These are phyloP conservation scores for Coecobrya sp. DNA, from an alignment of 2,888 invertebrate species.

Conservation along the genomic window DNA sequence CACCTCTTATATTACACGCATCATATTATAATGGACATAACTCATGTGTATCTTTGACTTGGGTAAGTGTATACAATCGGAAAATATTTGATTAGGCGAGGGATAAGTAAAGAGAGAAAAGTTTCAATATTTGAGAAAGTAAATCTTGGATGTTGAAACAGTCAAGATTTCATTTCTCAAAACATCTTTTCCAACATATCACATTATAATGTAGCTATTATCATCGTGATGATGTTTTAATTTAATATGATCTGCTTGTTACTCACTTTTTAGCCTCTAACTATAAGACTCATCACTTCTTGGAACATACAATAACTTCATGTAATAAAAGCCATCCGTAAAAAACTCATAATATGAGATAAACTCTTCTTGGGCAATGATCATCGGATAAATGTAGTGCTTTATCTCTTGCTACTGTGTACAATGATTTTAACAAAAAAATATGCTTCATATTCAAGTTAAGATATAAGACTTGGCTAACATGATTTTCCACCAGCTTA, in stretches of 20 bases:
- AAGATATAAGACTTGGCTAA: too few relatives aligned
- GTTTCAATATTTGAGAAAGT: constrained; percentile 79
- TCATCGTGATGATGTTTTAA: constrained; percentile 28
- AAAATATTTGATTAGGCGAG: constrained; percentile 80
- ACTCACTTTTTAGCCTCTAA: constrained; percentile 21
- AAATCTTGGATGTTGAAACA: constrained; percentile 79
- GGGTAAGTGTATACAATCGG: constrained; percentile 33
- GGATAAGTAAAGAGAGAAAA: constrained; percentile 67
- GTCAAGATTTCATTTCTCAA: constrained; percentile 78
- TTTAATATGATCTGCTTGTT: constrained; percentile 50
- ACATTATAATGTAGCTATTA: constrained; percentile 27
- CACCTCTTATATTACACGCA: too few relatives aligned
- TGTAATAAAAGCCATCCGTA: neutral
- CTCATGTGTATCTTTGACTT: neutral
- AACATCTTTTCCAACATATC: constrained; percentile 57
- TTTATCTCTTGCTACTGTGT: too few relatives aligned
- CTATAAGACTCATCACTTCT: constrained; percentile 5
- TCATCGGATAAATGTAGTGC: too few relatives aligned
- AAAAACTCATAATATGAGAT: neutral
- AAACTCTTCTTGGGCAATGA: neutral
- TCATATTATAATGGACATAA: neutral
- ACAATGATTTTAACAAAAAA: too few relatives aligned
- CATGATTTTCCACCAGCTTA: neutral
- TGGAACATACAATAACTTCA: neutral
- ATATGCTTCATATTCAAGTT: too few relatives aligned